Base-by-base conservation (phyloP, 2,797 vertebrate species). In the Melanotaenia pygmaea region DNA sequence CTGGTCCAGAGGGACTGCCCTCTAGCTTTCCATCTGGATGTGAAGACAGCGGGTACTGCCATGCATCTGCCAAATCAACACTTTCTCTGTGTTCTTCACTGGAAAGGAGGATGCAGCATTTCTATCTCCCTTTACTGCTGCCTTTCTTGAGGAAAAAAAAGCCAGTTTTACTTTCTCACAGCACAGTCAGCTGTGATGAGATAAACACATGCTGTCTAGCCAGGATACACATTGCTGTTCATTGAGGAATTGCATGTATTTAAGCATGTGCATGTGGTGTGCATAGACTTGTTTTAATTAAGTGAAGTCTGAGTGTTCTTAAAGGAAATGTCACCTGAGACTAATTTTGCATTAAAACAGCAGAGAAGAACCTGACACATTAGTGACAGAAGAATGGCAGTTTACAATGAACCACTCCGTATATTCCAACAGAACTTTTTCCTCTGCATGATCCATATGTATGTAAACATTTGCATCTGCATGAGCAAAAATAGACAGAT, bases 11-110 rank as follows among this genome's bases (percentile, higher is more conserved):
- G 81, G 83, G 76, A 82, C 75, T 85, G 77, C 81, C 79, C 86
- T 68, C 72, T 64, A 81, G 86, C 85, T 82, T 76, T 90, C 84
- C 84, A 91, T 90, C 83, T 90, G 86, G 80, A 87, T 69, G 59
- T n/a, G 30, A 59, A 80, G 65, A 70, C 77, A 67, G 76, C 37
- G 38, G 66, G 68, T 61, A 58, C 53, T 32, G 51, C 56, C 64
- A 26, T 30, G 51, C 59, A 80, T 62, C 75, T 64, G 77, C 69
- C 76, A 86, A 68, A 73, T 34, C 59, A 4, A 9, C 57, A 1
- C 45, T 60, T 26, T 63, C 28, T 67, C 28, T 70, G 63, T 56
- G 50, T 86, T 80, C 70, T 47, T 77, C 43, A 67, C 26, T 47
- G 71, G 47, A 74, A 76, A 26, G 14, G 60, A 75, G 38, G 62